A percentile compares a stretch with the other conserved stretches of the same genome.
Evolutionary conservation across 2,797 vertebrate species (phyloP).

Genomic region (Gastrophryne carolinensis): DNA sequence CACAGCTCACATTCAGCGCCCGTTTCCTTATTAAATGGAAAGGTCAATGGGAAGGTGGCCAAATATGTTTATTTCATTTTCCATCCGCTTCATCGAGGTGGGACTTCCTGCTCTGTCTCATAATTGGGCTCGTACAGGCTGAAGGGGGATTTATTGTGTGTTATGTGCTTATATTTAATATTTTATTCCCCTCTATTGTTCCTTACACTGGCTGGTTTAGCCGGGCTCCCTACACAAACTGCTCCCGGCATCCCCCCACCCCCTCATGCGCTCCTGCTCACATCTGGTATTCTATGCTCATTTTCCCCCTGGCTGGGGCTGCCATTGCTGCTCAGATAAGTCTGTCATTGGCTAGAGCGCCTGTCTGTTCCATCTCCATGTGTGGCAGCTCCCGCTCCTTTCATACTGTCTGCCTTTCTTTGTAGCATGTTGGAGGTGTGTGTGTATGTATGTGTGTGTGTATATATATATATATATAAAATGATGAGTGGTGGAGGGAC

Average conservation of each 20-base stretch:
- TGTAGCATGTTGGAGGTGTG: not conserved
- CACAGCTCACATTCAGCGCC: not conserved
- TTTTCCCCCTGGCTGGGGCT: constrained; percentile 47
- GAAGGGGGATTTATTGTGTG: not conserved
- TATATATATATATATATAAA: not conserved
- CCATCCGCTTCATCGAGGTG: not conserved
- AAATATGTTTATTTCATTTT: not conserved
- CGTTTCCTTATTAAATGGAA: not conserved
- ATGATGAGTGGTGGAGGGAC: not conserved
- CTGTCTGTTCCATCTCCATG: constrained; percentile 40
- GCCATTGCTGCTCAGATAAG: constrained; percentile 34
- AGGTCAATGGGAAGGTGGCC: not conserved
- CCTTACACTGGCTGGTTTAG: not conserved
- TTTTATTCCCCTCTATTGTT: not conserved
- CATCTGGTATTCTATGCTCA: constrained; percentile 46
- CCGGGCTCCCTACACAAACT: not conserved
- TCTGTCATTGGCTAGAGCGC: constrained; percentile 43
- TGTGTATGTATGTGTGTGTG: not conserved
- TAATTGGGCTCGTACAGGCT: not conserved
- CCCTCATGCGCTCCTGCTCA: constrained; percentile 23
- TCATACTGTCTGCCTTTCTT: not conserved
- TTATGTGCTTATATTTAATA: not conserved
- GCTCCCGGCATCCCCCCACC: constrained; percentile 18
- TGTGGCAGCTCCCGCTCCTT: constrained; percentile 12
- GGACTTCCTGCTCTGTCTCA: not conserved